These are phyloP conservation scores for Atrichornis clamosus DNA, from an alignment of 2,113 vertebrate species.

Conservation along the genomic window DNA sequence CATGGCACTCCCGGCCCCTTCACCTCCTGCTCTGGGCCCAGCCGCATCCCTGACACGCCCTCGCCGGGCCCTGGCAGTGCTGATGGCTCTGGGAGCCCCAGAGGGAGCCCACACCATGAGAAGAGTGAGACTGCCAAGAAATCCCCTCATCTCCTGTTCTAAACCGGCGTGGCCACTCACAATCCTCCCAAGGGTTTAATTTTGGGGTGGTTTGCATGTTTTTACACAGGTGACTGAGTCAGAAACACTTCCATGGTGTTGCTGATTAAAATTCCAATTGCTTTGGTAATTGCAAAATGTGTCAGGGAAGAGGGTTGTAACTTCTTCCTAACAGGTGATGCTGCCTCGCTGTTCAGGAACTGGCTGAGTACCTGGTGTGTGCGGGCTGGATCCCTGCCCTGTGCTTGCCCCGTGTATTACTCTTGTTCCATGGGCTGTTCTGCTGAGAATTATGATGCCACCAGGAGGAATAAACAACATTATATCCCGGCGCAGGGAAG, in stretches of 20 bases:
- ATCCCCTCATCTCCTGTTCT: accelerated
- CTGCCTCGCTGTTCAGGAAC: background rate
- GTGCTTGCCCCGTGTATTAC: accelerated
- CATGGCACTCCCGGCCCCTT: accelerated
- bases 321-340: background rate
- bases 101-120: background rate
- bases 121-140: accelerated
- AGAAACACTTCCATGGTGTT: background rate
- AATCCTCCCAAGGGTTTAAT: accelerated
- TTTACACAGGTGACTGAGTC: background rate
- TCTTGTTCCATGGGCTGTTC: background rate
- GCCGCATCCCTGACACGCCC: background rate
- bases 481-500: accelerated
- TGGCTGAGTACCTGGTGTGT: background rate
- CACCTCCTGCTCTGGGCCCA: accelerated
- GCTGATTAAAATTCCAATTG: conserved; percentile 33
- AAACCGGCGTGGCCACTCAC: accelerated
- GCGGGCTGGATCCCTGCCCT: background rate
- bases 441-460: background rate
- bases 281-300: conserved; percentile 37
- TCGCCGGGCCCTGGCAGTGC: accelerated
- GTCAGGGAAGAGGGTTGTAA: conserved; percentile 22
- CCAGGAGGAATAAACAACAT: background rate
- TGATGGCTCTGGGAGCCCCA: background rate
- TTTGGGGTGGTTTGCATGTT: background rate